Base-by-base conservation (phyloP, 2,113 vertebrate genomes). In the Mesoclemmys tuberculata region DNA sequence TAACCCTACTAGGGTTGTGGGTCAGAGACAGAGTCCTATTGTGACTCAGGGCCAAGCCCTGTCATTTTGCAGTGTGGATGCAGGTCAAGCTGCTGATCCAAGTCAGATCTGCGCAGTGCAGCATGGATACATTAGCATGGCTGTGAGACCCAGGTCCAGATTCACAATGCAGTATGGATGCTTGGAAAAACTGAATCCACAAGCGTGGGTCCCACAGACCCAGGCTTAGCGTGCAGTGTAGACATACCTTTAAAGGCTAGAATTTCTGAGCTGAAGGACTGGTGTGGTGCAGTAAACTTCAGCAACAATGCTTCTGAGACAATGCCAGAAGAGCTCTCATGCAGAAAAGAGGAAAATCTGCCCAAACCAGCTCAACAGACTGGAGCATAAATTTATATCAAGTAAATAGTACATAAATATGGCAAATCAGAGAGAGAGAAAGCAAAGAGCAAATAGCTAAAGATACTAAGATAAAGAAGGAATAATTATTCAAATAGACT, bases 401-500 rank as follows among this genome's bases (percentile, higher is more conserved):
- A 93, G 90, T 41, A 96, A 97, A 95, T 21, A 0, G 35, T 90
- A 96, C 96, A 96, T 85, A 97, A 29, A 16, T 81, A 91, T 41
- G 86, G 85, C 84, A 96, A 96, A 84, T 94, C 87, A 74, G 87
- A 96, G 88, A 90, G 88, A 90, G 92, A 96, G 87, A 83, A 92
- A 95, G 74, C 22, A 92, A 44, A 29, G 68, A 96, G 78, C 61
- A 92, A 97, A 96, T 82, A 85, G 90, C 85, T 89, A 92, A 27
- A 96, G 95, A 96, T 96, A 93, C 91, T 86, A 93, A 97, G 95
- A 93, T 90, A 97, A 95, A 94, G 94, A 96, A 93, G 93, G 78
- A 85, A 81, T 88, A 92, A 93, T 97, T 98, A 97, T 96, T 95
- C 80, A 96, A 93, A 97, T 92, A 96, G 80, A 86, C 95, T 90